Conservation (phyloP, 2,113 vertebrate genomes). For the Indicator indicator region DNA sequence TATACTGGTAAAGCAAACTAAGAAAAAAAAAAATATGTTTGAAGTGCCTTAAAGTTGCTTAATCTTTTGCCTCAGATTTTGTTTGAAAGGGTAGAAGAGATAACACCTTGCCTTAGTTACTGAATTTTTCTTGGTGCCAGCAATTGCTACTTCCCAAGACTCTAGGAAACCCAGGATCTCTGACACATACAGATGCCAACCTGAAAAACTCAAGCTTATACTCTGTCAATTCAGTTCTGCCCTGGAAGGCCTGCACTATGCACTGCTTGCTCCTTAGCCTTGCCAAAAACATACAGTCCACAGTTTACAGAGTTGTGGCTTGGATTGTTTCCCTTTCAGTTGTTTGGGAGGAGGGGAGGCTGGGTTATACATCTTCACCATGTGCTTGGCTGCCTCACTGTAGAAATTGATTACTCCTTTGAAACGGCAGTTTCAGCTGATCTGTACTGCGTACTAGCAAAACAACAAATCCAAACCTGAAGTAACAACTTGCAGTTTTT, state of each 20-base stretch:
- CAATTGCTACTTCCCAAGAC: slow-evolving; percentile 60
- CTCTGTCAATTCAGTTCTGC: background rate
- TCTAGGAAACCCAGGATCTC: slow-evolving; percentile 60
- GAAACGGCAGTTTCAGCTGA: background rate
- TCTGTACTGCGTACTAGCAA: background rate
- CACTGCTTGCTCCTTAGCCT: background rate
- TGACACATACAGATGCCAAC: slow-evolving; percentile 29
- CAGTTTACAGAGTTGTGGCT: background rate
- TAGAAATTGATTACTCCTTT: background rate
- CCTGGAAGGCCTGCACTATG: background rate
- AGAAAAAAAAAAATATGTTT: slow-evolving; percentile 62
- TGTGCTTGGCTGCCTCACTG: slow-evolving; percentile 40
- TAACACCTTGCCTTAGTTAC: slow-evolving; percentile 70
- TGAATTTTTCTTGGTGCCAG: slow-evolving; percentile 63
- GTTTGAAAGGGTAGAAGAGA: slow-evolving; percentile 32
- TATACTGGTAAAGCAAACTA: slow-evolving; percentile 32
- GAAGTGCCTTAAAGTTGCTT: slow-evolving; percentile 82
- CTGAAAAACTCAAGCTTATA: slow-evolving; percentile 41
- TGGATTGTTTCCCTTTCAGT: background rate
- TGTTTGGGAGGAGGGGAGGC: background rate
- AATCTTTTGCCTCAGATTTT: slow-evolving; percentile 71
- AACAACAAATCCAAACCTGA: background rate
- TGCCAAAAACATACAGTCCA: background rate
- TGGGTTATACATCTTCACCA: background rate
- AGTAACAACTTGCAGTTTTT: slow-evolving; percentile 41